These are phyloP conservation scores for Pangasius macronema DNA, from an alignment of 2,797 vertebrate species.

Conservation along the genomic window DNA sequence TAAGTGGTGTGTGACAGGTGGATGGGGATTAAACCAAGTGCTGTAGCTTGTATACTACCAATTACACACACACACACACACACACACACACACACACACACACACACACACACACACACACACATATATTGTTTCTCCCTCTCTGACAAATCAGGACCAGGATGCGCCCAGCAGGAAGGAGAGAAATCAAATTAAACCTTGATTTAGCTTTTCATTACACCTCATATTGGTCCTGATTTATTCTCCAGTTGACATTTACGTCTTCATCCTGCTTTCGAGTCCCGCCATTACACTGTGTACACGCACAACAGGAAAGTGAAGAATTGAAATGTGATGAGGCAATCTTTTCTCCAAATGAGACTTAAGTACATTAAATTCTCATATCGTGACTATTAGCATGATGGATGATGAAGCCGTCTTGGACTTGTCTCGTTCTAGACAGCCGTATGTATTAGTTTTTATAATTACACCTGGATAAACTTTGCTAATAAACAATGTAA, in stretches of 20 bases:
- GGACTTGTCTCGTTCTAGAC: background rate
- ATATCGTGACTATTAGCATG: background rate
- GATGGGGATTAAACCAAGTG: constrained; percentile 41
- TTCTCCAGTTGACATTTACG: constrained; percentile 33
- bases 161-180: constrained; percentile 18
- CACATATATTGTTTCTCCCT: background rate
- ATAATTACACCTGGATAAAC: background rate
- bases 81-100: constrained; percentile 7
- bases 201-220: constrained; percentile 37
- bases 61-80: constrained; percentile 26
- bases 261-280: background rate
- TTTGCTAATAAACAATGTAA: background rate
- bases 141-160: constrained; percentile 10
- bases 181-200: constrained; percentile 34
- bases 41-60: constrained; percentile 34
- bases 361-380: background rate
- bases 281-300: background rate
- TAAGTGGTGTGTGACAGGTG: constrained; percentile 60
- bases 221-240: constrained; percentile 29
- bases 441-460: background rate
- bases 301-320: background rate
- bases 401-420: background rate
- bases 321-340: background rate
- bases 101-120: constrained; percentile 12
- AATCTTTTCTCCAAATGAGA: constrained; percentile 2